phyloP scores from a whole-genome alignment of 2,888 invertebrate genomes.

The Digitonthophagus gazella region DNA sequence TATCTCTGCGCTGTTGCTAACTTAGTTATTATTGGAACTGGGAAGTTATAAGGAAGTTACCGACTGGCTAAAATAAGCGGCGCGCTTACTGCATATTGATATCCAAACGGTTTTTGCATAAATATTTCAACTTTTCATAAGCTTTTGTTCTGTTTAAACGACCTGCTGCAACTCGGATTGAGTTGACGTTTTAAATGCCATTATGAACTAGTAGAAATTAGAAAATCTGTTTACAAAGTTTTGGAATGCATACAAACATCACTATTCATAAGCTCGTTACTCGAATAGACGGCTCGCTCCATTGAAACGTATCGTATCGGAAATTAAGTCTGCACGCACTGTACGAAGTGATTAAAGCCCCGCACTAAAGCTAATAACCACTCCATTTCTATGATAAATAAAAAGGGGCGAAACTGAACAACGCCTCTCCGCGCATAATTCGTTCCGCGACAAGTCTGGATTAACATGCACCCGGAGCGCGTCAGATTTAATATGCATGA shows the following conservation, averaged over 20 bases:
- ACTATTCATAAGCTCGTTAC: not conserved
- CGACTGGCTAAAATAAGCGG: not conserved
- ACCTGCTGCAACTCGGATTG: no score
- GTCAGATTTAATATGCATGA: conserved; percentile 13
- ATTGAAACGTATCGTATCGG: not conserved
- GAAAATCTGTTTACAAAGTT: not conserved
- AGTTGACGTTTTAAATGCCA: no score
- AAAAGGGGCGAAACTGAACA: conserved; percentile 3
- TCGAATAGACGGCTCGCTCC: not conserved
- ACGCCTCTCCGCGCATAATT: not conserved
- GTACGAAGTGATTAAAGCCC: not conserved
- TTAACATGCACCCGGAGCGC: not conserved
- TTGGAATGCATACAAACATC: not conserved
- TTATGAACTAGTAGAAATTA: not conserved
- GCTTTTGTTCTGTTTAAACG: no score
- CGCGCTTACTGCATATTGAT: not conserved
- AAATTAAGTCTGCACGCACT: not conserved
- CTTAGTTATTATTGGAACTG: not conserved
- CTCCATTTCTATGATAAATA: conserved; percentile 13
- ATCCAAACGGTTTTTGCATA: not conserved
- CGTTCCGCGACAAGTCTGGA: not conserved
- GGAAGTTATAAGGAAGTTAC: not conserved
- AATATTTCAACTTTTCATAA: not conserved
- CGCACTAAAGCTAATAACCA: conserved; percentile 5
- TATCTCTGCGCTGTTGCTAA: not conserved